Evolutionary conservation across 1,140 invertebrate genomes (phyloP), one percentile per base, ranked within the genome.

Genomic region (Pectinophora gossypiella): DNA sequence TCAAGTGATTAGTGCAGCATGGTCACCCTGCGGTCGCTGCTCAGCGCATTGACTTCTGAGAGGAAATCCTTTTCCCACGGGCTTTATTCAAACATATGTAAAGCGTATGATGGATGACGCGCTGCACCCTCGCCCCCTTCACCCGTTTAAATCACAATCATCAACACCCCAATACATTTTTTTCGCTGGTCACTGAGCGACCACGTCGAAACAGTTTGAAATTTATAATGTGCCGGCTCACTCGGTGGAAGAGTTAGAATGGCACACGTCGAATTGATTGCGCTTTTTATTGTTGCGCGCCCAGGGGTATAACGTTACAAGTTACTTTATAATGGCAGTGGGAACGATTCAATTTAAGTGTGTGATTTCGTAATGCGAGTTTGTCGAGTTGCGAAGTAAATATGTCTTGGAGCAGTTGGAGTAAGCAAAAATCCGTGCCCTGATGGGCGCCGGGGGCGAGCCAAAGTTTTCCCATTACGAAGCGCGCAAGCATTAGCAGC

Each of bases 21-120:
- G 57, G 77, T 58, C 71, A 81, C 74, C 72, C 61, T 72, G 67
- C 51, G 48, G 27, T 67, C 59, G 65, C 68, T 67, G 61, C 76
- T 70, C 64, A 59, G 59, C 64, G 71, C 73, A 71, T 74, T 79
- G 76, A 84, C 82, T 85, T 83, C 73, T 78, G 75, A 84, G 82
- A 84, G 78, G 80, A 85, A 87, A 87, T 85, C 82, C 79, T 83
- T 85, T 87, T 87, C 85, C 85, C 85, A 87, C 85, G 85, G 69
- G 85, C 74, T 85, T 87, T 85, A 85, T 85, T 82, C 79, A 85
- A 87, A 87, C 85, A 87, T 87, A 87, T 87, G 84, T 87, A 87
- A 87, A 87, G 84, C 84, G 76, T 85, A 85, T 87, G 84, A 87
- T 87, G 82, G 84, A 85, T 82, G 80, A 76, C 71, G 12, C 48